Evolutionary conservation across 2,113 vertebrate genomes (phyloP).

Genomic region (Ivindomyrus marchei): DNA sequence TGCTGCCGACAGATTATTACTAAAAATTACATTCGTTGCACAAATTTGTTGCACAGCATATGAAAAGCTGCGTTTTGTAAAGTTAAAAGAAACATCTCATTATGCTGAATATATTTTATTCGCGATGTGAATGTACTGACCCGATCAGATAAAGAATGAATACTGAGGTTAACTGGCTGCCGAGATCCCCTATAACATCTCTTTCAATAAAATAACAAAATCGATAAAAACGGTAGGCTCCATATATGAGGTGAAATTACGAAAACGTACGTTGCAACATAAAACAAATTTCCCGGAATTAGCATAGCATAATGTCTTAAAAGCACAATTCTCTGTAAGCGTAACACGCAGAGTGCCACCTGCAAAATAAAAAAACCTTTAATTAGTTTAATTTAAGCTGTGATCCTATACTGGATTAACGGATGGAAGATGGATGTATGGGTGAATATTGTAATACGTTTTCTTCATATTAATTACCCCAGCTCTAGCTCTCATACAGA

Average conservation of each 20-base stretch:
- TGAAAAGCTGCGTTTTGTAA: not conserved
- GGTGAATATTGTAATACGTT: not conserved
- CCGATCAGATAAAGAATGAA: not conserved
- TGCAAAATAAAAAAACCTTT: not conserved
- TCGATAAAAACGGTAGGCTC: not conserved
- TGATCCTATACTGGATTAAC: not conserved
- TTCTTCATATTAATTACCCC: not conserved
- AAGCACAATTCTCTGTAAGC: not conserved
- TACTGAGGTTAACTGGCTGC: not conserved
- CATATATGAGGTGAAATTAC: not conserved
- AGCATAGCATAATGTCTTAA: not conserved
- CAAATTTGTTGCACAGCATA: not conserved
- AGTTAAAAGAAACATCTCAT: not conserved
- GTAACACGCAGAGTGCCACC: not conserved
- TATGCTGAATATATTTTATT: not conserved
- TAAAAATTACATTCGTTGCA: not conserved
- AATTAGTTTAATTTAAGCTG: not conserved
- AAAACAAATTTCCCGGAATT: not conserved
- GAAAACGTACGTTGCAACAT: not conserved
- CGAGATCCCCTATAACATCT: not conserved
- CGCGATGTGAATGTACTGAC: not conserved
- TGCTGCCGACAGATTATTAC: not conserved
- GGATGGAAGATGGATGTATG: not conserved
- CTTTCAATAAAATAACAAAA: not conserved
- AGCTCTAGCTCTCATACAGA: not conserved